phyloP scores from a whole-genome alignment of 2,113 vertebrate genomes.

The Pygoscelis antarcticus region DNA sequence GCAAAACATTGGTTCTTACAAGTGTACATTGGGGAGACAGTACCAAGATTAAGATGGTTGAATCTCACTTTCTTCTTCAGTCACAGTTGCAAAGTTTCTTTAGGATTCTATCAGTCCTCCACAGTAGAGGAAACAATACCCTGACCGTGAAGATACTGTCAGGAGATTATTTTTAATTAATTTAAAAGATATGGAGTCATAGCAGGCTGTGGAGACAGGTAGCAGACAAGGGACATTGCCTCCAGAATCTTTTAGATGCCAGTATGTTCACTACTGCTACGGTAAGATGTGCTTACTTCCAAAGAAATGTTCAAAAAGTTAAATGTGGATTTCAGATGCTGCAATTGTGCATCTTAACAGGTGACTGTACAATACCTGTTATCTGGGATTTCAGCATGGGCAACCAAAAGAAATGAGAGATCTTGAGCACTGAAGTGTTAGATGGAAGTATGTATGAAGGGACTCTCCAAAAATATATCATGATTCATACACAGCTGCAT shows the following conservation, averaged over 20 bases:
- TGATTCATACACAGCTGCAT: not conserved
- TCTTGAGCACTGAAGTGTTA: not conserved
- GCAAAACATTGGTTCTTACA: not conserved
- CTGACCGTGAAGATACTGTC: not conserved
- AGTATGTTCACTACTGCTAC: not conserved
- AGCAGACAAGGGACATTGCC: not conserved
- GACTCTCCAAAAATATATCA: not conserved
- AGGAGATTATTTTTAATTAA: not conserved
- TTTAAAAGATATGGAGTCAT: not conserved
- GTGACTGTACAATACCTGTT: not conserved
- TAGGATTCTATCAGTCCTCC: not conserved
- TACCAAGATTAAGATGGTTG: not conserved
- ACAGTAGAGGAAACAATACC: not conserved
- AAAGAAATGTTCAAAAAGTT: not conserved
- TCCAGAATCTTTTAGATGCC: not conserved
- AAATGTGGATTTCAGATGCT: not conserved
- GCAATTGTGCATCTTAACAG: not conserved
- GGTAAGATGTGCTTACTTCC: not conserved
- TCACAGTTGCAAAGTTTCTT: not conserved
- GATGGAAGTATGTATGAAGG: not conserved
- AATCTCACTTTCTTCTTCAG: not conserved
- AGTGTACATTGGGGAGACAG: rapidly evolving
- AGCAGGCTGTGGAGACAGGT: not conserved
- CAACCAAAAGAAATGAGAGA: not conserved
- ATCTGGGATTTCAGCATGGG: rapidly evolving